Base-by-base conservation (phyloP, 2,888 invertebrate species). In the Lysandra coridon region DNA sequence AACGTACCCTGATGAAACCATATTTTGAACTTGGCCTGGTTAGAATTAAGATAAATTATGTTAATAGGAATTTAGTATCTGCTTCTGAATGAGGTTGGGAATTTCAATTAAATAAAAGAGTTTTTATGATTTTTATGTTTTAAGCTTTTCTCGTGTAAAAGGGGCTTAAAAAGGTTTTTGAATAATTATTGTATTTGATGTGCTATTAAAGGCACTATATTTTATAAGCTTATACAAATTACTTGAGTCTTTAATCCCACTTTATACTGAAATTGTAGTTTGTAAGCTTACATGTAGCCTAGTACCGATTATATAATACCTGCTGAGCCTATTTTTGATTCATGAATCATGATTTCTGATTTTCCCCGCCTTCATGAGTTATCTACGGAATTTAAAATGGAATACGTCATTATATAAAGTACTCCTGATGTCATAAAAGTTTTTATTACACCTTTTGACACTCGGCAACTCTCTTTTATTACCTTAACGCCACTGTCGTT, bases 1-100 rank as follows among this genome's bases (percentile, higher is more conserved):
- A 77, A 78, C 73, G 79, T 76, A 77, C 80, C 79, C 80, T 83
- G 83, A 84, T 83, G 82, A 83, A 81, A 81, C 78, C 81, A 82
- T 76, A 23, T 23, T 23, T 76, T 53, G 17, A 76, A 57, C 76
- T 76, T 76, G 57, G 14, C 30, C 57, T 17, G 57, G 81, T 81
- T 80, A 64, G 74, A 37, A 79, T 82, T 78, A 78, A 82, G 60
- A 60, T 78, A 60, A 60, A 78, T 78, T 60, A 23, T 78, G 78
- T 44, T 78, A 44, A 30, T 78, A 23, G 60, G 60, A 69, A 33
- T 69, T 69, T 69, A 69, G 14, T 33, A 73, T 73, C n/a, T 73
- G 30, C 49, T 57, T 73, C 17, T 73, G 2, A 62, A 62, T 23
- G 23, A 23, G n/a, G 23, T 23, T 14, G 57, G 14, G 64, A 33